Base-by-base conservation (phyloP, 2,888 invertebrate genomes). In the Tachystola acroxantha region DNA sequence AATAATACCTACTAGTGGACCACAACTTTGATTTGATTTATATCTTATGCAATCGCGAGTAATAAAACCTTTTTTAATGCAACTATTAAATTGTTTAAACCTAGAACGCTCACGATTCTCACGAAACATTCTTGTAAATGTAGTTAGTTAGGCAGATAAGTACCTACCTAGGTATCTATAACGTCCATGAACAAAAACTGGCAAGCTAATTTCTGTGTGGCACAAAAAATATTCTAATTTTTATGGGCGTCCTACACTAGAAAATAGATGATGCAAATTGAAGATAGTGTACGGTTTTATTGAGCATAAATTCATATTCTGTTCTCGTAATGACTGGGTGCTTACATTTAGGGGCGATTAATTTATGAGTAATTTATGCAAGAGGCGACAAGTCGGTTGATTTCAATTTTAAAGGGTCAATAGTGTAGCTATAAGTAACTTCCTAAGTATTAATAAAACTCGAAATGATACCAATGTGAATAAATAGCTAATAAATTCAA, bases 311-410 rank as follows among this genome's bases (percentile, higher is more conserved):
- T 78, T 74, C 56, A 73, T 74, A 73, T 64, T 63, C 42, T 16
- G 16, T 6, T 55, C 55, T 53, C 45, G 42, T 42, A 44, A 42
- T 50, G 36, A 41, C 50, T 31, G 10, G 10, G 10, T 29, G n/a
- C 20, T 22, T 12, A 7, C 28, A 45, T 48, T 54, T 45, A 43
- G 39, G 45, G 50, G 50, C 64, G 69, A 77, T 76, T 71, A 73
- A 77, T 76, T 74, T 75, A 76, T 67, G 68, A 47, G 48, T 72
- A 69, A 75, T 75, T 55, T 69, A 71, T 71, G 65, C 64, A 66
- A 55, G 50, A 57, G 54, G 45, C 58, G 57, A 57, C 35, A 40
- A 46, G 10, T 37, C 40, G 20, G 37, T 22, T 38, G 14, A 34
- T 40, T 47, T 45, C 43, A 40, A 32, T 13, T 16, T 16, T 16